Evolutionary conservation across 2,113 vertebrate species (phyloP).

Genomic region (Gallinago undulata): DNA sequence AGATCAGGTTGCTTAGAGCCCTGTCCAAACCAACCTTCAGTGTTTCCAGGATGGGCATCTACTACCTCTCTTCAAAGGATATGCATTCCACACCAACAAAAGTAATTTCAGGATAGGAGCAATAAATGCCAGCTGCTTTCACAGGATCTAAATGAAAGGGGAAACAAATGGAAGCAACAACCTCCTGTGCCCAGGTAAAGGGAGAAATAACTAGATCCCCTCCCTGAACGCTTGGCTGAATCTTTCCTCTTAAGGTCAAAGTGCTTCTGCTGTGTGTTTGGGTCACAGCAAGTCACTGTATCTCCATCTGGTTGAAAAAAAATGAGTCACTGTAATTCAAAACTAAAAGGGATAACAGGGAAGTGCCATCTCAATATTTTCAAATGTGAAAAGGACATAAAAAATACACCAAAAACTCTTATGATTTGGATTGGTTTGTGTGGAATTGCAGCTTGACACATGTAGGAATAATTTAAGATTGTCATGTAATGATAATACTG

Average conservation of each 20-base stretch:
- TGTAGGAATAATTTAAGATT: background rate
- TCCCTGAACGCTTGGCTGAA: background rate
- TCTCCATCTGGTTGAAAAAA: background rate
- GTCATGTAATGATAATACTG: background rate
- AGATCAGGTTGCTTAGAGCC: background rate
- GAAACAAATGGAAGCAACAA: background rate
- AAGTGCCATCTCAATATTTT: background rate
- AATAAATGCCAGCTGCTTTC: background rate
- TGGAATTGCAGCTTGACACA: background rate
- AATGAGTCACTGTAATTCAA: background rate
- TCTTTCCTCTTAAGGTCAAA: background rate
- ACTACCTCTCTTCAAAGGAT: background rate
- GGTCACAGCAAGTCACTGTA: background rate
- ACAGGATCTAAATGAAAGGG: background rate
- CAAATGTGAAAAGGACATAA: background rate
- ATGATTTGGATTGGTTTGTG: background rate
- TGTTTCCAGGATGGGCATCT: background rate
- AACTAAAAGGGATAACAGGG: background rate
- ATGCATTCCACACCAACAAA: background rate
- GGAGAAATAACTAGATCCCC: background rate
- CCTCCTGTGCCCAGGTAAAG: background rate
- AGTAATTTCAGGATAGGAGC: background rate
- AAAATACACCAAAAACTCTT: background rate
- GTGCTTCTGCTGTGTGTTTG: background rate
- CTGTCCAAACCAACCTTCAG: rapidly evolving